Base-by-base conservation (phyloP, 2,888 invertebrate genomes). In the Melangyna quadrimaculata region DNA sequence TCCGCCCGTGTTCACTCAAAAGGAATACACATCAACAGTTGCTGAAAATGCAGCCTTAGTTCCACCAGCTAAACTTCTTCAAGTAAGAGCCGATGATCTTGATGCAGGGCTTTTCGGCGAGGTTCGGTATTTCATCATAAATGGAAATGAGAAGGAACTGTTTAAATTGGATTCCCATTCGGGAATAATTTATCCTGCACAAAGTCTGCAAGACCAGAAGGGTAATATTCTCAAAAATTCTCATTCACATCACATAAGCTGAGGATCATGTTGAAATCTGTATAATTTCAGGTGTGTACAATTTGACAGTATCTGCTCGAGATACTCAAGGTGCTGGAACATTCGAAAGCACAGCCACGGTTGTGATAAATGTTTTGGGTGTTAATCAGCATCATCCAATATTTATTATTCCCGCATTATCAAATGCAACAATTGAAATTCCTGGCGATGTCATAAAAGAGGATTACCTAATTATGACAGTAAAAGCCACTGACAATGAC, bases 351-450 rank as follows among this genome's bases (percentile, higher is more conserved):
- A 93, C 93, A 1, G 95, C 97, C 0, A 93, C 93, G n/a, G 95
- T 98, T 2, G 94, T 95, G 88, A 95, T 98, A 70, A 94, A 94
- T 53, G 96, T 97, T 37, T 93, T 95, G 22, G 95, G 96, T 79
- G 96, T 97, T 0, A 97, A 97, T 92, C 95, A 96, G 88, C 95
- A 97, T 90, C 95, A 95, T 59, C 98, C 98, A 0, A 94, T 94
- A 77, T 97, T 97, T 91, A 93, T 96, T 8, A 94, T 95, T 89
- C 98, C 98, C 0, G 94, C 95, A 1, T 91, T 94, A 0, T 94
- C 95, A 0, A 96, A 96, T 91, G 94, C 95, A 4, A 96, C 96
- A 35, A 94, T 98, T 17, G 95, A 96, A 91, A 95, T 98, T 88
- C 95, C 97, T 0, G 97, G 97, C 93, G 96, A 96, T 88, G 95